phyloP scores from a whole-genome alignment of 2,888 invertebrate genomes.

The Drosophila birchii region DNA sequence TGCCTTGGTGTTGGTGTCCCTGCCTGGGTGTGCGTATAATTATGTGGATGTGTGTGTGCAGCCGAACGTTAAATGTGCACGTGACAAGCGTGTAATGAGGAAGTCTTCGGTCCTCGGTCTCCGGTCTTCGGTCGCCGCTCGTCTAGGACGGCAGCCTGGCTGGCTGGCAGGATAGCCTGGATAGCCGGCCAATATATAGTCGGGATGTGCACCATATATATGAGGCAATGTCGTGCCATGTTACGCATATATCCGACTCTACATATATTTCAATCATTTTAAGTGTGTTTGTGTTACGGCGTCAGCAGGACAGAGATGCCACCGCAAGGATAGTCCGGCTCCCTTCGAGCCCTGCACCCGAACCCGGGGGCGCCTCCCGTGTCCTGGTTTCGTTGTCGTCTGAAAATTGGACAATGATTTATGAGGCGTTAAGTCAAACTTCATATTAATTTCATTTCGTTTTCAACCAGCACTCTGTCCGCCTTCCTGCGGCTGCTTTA shows the following conservation, averaged over 20 bases:
- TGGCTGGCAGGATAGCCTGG: constrained; percentile 10
- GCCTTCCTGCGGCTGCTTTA: constrained; percentile 49
- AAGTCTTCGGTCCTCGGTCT: constrained; percentile 65
- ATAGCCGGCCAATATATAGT: constrained; percentile 56
- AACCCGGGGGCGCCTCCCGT: constrained; percentile 32
- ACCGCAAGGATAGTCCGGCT: constrained; percentile 28
- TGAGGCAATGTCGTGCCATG: constrained; percentile 60
- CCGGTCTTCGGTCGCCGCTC: constrained; percentile 53
- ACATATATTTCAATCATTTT: constrained; percentile 80
- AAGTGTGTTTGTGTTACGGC: constrained; percentile 76
- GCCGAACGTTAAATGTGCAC: constrained; percentile 77
- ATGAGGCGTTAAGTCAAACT: constrained; percentile 81
- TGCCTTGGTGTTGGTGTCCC: constrained; percentile 47
- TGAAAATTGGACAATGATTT: constrained; percentile 80
- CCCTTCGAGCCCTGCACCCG: constrained; percentile 12
- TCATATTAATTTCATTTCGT: constrained; percentile 80
- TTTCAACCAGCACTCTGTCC: constrained; percentile 56
- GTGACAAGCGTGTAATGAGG: constrained; percentile 81
- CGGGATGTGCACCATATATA: constrained; percentile 36
- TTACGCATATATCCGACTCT: constrained; percentile 70
- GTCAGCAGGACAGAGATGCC: constrained; percentile 56
- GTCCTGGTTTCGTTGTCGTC: constrained; percentile 43
- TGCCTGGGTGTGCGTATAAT: constrained; percentile 41
- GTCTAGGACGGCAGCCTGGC: constrained; percentile 28
- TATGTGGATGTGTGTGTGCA: constrained; percentile 60